phyloP scores from a whole-genome alignment of 2,113 vertebrate species.

The Corvus moneduloides region DNA sequence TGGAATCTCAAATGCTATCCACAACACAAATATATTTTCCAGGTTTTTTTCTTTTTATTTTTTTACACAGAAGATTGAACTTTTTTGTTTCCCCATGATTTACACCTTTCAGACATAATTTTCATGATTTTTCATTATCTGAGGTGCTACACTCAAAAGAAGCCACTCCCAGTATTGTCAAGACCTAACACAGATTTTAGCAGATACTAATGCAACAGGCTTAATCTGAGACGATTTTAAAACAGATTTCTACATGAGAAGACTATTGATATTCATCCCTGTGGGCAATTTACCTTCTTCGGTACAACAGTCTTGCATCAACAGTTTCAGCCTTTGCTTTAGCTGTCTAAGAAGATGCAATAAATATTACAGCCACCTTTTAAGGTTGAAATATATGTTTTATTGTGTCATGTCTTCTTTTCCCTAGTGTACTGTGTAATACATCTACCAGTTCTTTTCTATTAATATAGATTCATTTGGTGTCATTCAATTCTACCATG shows the following conservation, averaged over 20 bases:
- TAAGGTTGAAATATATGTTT: neutral
- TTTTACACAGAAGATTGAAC: neutral
- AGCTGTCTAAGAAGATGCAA: neutral
- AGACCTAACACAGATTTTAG: neutral
- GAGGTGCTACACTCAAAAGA: neutral
- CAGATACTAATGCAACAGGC: neutral
- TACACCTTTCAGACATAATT: neutral
- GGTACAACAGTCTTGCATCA: neutral
- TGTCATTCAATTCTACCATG: neutral
- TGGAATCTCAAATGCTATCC: rapidly evolving
- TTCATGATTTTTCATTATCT: neutral
- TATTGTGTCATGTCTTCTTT: neutral
- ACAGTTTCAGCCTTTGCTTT: neutral
- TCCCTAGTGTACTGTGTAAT: neutral
- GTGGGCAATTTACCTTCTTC: neutral
- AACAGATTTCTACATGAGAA: neutral
- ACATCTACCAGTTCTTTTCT: neutral
- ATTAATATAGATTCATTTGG: neutral
- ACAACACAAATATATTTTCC: neutral
- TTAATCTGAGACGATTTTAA: neutral
- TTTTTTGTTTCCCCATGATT: neutral
- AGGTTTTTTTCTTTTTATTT: neutral
- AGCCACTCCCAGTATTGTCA: neutral
- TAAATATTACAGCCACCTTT: neutral
- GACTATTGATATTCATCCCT: neutral